Evolutionary conservation across 1,140 invertebrate species (phyloP), one percentile per base, ranked within the genome.

Genomic region (Cepaea nemoralis): DNA sequence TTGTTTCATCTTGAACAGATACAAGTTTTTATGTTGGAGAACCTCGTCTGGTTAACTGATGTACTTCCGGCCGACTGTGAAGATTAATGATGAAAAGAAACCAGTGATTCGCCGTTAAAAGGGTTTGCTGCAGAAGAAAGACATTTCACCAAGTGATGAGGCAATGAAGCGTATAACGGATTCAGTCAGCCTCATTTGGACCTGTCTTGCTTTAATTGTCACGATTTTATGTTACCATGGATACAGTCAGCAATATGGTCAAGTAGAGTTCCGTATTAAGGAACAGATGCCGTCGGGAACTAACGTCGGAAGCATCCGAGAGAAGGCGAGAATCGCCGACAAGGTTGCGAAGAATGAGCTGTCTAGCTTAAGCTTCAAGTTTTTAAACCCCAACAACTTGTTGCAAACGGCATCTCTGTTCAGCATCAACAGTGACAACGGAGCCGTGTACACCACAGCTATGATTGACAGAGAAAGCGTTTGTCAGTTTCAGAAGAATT

Each of bases 381-480:
- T 85, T 63, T 70, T 85, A 5, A 83, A 82, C 55, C 77, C 76
- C 10, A 83, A 77, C 75, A 77, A 84, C 66, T 48, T 81, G 10
- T 42, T 27, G 22, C 70, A 83, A 45, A 79, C 79, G 14, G 80
- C 81, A 0, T 84, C 83, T 19, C 74, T 86, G n/a, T 88, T 89
- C 63, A 86, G 70, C 33, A 86, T 89, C 50, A 84, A 86, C 55
- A 77, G 83, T 10, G 82, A 84, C 48, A 84, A 85, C n/a, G 87
- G 89, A 31, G 84, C 80, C 31, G 84, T 90, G 27, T 85, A 79
- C 66, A 88, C 89, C 2, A 83, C 82, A 37, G 83, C 83, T n/a
- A 83, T 85, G 37, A 86, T 90, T 0, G 88, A 90, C 81, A 79
- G 89, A 14, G 89, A 90, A 82, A 83, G 80, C 31, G 77, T 88